Evolutionary conservation across 1,140 invertebrate species (phyloP).

Genomic region (Zophobas morio): DNA sequence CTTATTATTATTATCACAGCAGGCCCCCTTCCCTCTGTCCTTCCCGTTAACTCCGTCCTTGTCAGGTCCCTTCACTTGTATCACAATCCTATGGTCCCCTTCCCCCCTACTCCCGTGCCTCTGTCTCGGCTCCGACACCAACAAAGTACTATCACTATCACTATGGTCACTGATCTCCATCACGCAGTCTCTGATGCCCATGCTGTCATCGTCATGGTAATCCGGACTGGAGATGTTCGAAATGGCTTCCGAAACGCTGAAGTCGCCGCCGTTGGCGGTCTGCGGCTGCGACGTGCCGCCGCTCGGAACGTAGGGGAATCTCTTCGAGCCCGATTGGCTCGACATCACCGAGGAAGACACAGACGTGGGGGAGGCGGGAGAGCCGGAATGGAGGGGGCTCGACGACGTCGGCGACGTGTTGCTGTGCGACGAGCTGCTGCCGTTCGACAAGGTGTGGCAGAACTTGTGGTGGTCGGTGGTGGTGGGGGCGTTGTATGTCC

Average conservation of each 20-base stretch:
- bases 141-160: conserved; percentile 84
- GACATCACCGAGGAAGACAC: conserved; percentile 90
- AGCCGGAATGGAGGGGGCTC: conserved; percentile 74
- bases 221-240: conserved; percentile 91
- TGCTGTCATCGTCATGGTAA: conserved; percentile 84
- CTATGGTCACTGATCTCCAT: conserved; percentile 91
- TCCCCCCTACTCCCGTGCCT: conserved; percentile 75
- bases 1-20: conserved; percentile 53
- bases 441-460: conserved; percentile 71
- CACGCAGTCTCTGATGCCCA: conserved; percentile 77
- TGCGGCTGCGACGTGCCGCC: conserved; percentile 47
- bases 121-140: conserved; percentile 83
- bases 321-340: conserved; percentile 69
- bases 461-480: conserved; percentile 66
- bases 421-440: conserved; percentile 74
- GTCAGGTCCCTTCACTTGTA: conserved; percentile 85
- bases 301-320: conserved; percentile 60
- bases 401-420: conserved; percentile 77
- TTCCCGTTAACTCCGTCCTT: conserved; percentile 67
- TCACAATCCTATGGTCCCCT: conserved; percentile 84
- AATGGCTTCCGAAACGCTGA: conserved; percentile 83
- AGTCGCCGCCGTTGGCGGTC: conserved; percentile 73
- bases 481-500: conserved; percentile 91
- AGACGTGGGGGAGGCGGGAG: conserved; percentile 85
- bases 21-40: conserved; percentile 40